phyloP scores from a whole-genome alignment of 2,888 invertebrate species.

The Thymelicus acteon region DNA sequence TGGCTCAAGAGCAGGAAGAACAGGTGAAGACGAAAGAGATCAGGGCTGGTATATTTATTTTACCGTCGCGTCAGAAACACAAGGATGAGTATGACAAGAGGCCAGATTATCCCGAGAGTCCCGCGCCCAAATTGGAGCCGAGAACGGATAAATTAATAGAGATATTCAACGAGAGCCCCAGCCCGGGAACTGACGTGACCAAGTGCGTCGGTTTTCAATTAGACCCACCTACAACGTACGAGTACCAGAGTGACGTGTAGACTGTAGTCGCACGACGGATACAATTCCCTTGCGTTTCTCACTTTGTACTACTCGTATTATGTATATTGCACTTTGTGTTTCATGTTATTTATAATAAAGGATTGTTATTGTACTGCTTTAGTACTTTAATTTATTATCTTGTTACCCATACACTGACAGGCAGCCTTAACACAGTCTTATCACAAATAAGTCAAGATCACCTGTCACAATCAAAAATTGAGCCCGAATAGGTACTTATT shows the following conservation, averaged over 20 bases:
- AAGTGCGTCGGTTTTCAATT: conserved; percentile 68
- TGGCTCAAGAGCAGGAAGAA: conserved; percentile 55
- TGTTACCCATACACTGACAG: neutral
- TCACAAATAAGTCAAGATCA: neutral
- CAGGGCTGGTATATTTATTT: conserved; percentile 65
- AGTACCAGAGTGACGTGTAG: conserved; percentile 59
- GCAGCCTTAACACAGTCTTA: no score
- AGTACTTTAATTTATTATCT: neutral
- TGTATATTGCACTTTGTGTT: conserved; percentile 25
- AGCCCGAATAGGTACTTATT: neutral
- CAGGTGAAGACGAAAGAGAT: conserved; percentile 56
- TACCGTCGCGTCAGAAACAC: conserved; percentile 68
- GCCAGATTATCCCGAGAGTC: conserved; percentile 76
- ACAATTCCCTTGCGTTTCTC: conserved; percentile 15
- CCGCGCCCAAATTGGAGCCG: conserved; percentile 55
- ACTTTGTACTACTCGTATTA: conserved; percentile 17
- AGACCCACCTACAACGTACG: conserved; percentile 53
- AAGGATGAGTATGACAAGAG: conserved; percentile 63
- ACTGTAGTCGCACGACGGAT: conserved; percentile 5
- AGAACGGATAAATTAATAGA: conserved; percentile 66
- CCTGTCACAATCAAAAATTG: neutral
- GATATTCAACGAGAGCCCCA: conserved; percentile 57
- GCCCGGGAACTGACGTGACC: conserved; percentile 50
- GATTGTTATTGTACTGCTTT: conserved; percentile 5
- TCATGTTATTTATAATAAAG: conserved; percentile 12